phyloP scores from a whole-genome alignment of 1,140 invertebrate species.

The Ceratosolen solmsi region DNA sequence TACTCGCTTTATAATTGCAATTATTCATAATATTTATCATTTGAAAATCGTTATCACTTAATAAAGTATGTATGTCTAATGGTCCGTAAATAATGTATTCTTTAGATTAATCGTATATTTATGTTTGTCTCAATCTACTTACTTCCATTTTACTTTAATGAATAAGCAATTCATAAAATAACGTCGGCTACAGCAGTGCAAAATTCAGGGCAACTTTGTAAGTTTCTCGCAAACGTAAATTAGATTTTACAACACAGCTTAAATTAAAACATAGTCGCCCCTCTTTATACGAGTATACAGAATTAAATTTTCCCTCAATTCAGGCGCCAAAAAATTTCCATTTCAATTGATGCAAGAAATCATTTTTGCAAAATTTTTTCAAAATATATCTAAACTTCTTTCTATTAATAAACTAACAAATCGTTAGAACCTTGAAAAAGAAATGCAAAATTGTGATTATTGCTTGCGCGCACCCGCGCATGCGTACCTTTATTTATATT shows the following conservation, averaged over 20 bases:
- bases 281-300: neutral
- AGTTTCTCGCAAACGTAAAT: slow-evolving; percentile 25
- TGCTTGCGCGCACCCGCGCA: too few species aligned
- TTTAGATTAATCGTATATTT: slow-evolving; percentile 23
- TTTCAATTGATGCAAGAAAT: slow-evolving; percentile 44
- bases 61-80: slow-evolving; percentile 3
- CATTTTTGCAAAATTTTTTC: neutral
- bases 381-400: too few species aligned
- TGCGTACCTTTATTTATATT: too few species aligned
- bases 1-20: too few species aligned
- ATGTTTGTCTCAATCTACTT: slow-evolving; percentile 30
- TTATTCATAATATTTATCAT: too few species aligned
- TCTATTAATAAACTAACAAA: too few species aligned
- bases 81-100: slow-evolving; percentile 24
- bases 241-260: slow-evolving; percentile 37
- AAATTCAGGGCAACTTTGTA: neutral
- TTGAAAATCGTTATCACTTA: too few species aligned
- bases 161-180: slow-evolving; percentile 36
- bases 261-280: slow-evolving; percentile 31
- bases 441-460: too few species aligned
- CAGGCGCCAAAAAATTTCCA: slow-evolving; percentile 49
- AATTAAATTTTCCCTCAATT: slow-evolving; percentile 24
- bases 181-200: neutral
- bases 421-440: too few species aligned
- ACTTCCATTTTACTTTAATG: slow-evolving; percentile 20